phyloP scores from a whole-genome alignment of 53 echinoderm and acorn worm species.

The Echinarachnius parma region DNA sequence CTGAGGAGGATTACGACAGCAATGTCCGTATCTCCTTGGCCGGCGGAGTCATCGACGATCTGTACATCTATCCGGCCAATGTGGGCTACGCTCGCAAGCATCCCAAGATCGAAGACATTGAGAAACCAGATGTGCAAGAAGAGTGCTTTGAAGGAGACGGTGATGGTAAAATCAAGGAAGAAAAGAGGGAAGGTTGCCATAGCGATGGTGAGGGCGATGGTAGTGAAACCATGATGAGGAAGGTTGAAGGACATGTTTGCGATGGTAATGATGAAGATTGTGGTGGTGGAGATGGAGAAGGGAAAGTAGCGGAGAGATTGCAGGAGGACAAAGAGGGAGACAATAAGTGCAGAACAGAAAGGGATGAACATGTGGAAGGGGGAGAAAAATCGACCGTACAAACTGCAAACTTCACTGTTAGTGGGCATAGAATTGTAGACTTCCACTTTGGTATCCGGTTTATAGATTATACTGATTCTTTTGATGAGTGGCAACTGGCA shows the following conservation, averaged over 20 bases:
- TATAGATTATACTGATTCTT: background rate
- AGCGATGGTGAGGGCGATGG: background rate
- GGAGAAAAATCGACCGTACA: too few species aligned
- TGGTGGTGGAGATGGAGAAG: background rate
- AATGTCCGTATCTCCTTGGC: conserved; percentile 58
- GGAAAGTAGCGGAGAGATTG: conserved; percentile 5
- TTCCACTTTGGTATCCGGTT: too few species aligned
- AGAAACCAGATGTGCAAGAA: background rate
- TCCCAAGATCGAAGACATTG: background rate
- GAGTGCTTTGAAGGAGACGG: background rate
- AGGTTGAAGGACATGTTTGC: background rate
- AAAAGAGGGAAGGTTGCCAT: background rate
- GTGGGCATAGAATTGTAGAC: too few species aligned
- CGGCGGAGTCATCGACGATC: conserved; percentile 56
- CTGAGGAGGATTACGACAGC: conserved; percentile 40
- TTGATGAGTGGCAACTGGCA: conserved; percentile 1
- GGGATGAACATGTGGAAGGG: background rate
- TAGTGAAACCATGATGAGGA: too few species aligned
- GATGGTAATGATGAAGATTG: background rate
- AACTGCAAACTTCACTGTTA: too few species aligned
- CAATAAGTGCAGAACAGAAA: background rate
- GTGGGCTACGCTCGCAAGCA: conserved; percentile 13
- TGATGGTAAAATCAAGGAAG: background rate
- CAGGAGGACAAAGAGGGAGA: background rate
- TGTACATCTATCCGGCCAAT: conserved; percentile 63